A percentile compares a stretch with the other conserved stretches of the same genome.
Evolutionary conservation across 2,797 vertebrate genomes (phyloP).

Genomic region (Microhierax caerulescens): DNA sequence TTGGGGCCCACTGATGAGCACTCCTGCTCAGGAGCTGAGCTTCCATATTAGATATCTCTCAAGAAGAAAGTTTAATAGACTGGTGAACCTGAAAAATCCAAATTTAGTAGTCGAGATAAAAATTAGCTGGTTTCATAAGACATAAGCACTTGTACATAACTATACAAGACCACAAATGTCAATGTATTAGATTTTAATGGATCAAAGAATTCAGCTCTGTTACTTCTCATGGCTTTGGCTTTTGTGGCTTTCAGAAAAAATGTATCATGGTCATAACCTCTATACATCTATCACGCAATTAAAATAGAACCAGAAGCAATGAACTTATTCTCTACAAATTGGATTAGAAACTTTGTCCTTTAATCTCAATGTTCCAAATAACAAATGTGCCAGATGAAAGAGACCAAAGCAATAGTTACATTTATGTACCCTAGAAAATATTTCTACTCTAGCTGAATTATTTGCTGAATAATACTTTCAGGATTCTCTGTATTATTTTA

Average conservation of each 20-base stretch:
- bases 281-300: slow-evolving; percentile 6
- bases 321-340: slow-evolving; percentile 8
- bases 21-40: not conserved
- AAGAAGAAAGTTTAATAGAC: not conserved
- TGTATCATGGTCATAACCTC: not conserved
- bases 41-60: not conserved
- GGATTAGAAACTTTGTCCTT: slow-evolving; percentile 24
- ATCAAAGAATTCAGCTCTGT: slow-evolving; percentile 19
- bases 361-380: not conserved
- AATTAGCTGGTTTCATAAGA: not conserved
- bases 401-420: not conserved
- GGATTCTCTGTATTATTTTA: not conserved
- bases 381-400: not conserved
- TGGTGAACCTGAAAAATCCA: not conserved
- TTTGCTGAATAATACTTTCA: not conserved
- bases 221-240: not conserved
- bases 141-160: not conserved
- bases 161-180: not conserved
- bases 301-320: slow-evolving; percentile 12
- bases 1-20: not conserved
- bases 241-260: slow-evolving; percentile 43
- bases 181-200: not conserved
- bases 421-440: not conserved
- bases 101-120: not conserved
- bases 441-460: not conserved